Base-by-base conservation (phyloP, 2,113 vertebrate species). In the Colinus virginianus region DNA sequence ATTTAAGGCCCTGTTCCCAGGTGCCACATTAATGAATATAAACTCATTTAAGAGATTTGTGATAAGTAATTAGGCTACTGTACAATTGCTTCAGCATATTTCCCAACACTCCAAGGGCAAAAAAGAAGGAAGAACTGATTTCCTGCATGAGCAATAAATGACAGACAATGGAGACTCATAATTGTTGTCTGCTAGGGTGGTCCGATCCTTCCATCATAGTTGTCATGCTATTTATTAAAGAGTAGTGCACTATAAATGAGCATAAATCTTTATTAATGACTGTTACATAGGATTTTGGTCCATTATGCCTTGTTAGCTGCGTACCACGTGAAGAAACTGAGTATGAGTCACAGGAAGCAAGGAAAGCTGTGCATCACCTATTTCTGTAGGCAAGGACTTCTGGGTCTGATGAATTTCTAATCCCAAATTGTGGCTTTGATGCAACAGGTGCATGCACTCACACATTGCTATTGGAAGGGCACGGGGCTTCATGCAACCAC, bases 11-110 rank as follows among this genome's bases (percentile, higher is more conserved):
- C 7, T 12, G 62, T 76, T 95, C 94, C 88, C 96, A 90, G 69
- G 34, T 93, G 92, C 40, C 74, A 62, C 83, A 88, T 96, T 94
- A 94, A 94, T 87, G 88, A 90, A 36, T 28, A 84, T 62, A 93
- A 96, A 95, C 77, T 92, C 28, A 90, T 95, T 95, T 90, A 84
- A 84, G 92, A 96, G 90, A 96, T 96, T 93, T 96, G 86, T 95
- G 90, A 58, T 94, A 93, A 90, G 88, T 88, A 93, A 95, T 95
- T 93, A 91, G 85, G 48, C 69, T 53, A 45, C 84, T 78, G 43
- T 72, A 88, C 23, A 40, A 92, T 58, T 72, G 36, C n/a, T 96
- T 90, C 80, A 90, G 92, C 72, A 84, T 61, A 87, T 87, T 93
- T 21, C 38, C 26, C 40, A 58, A 84, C 80, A 59, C 74, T 84